Evolutionary conservation across 2,113 vertebrate species (phyloP).

Genomic region (Cynoglossus semilaevis): DNA sequence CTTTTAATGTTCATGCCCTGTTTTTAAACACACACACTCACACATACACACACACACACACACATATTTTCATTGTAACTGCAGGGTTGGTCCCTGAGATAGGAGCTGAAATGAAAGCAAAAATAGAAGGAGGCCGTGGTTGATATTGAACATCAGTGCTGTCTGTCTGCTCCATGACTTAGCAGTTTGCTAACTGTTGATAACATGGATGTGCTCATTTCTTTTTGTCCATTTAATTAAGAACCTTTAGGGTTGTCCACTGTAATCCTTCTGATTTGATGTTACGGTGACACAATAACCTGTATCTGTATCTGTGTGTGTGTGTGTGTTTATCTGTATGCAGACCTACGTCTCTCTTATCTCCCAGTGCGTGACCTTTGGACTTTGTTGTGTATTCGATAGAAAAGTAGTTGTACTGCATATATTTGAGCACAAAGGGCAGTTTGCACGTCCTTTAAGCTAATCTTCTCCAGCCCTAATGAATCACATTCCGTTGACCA

Average conservation of each 20-base stretch:
- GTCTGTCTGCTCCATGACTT: background rate
- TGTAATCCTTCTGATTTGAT: no score
- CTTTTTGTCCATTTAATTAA: no score
- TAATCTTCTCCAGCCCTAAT: no score
- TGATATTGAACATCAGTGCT: conserved; percentile 20
- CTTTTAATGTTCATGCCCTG: conserved; percentile 45
- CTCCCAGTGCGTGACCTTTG: conserved; percentile 40
- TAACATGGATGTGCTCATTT: background rate
- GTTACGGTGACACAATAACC: no score
- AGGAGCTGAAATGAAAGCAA: conserved; percentile 16
- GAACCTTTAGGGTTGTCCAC: no score
- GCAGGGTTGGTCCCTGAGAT: conserved; percentile 18
- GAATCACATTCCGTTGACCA: no score
- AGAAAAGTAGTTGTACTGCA: conserved; percentile 3
- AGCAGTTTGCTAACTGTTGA: no score
- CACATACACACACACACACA: background rate
- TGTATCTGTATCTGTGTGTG: background rate
- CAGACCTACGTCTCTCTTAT: conserved; percentile 31
- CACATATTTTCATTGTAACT: background rate
- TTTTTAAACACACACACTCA: conserved; percentile 25
- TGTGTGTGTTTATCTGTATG: background rate
- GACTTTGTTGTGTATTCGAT: conserved; percentile 47
- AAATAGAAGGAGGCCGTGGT: background rate
- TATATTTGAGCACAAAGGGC: conserved; percentile 11
- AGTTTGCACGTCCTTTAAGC: background rate